Evolutionary conservation across 35 echinoderm and acorn worm species (phyloP).

Genomic region (Lytechinus variegatus): DNA sequence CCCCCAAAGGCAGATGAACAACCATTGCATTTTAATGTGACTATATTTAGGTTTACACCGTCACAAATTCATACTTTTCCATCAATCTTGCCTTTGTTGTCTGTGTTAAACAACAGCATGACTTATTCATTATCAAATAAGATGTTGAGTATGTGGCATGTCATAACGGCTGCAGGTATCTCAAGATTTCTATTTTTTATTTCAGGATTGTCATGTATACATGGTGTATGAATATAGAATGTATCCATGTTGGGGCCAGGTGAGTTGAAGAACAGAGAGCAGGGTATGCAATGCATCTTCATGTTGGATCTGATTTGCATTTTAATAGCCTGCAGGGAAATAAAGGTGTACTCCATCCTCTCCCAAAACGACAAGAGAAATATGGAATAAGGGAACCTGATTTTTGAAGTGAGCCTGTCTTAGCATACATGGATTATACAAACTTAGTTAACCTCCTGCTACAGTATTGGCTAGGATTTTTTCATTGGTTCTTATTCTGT

Average conservation of each 20-base stretch:
- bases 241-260: not conserved
- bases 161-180: not conserved
- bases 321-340: slow-evolving; percentile 25
- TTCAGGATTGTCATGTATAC: not conserved
- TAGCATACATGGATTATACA: slow-evolving; percentile 13
- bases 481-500: too few relatives aligned
- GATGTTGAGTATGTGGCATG: not conserved
- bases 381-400: not conserved
- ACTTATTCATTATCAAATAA: not conserved
- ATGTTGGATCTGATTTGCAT: slow-evolving; percentile 9
- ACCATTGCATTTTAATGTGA: not conserved
- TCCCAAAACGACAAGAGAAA: slow-evolving; percentile 26
- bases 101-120: not conserved
- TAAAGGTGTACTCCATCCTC: slow-evolving; percentile 17
- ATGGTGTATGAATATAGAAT: not conserved
- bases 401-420: not conserved
- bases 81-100: not conserved
- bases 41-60: not conserved
- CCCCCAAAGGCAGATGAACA: not conserved
- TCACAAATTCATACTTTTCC: not conserved
- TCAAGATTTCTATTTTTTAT: not conserved
- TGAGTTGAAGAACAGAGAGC: not conserved
- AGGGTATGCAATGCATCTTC: not conserved
- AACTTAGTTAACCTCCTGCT: not conserved
- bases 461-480: too few relatives aligned